phyloP scores from a whole-genome alignment of 1,140 invertebrate species.

The Drosophila parabipectinata region DNA sequence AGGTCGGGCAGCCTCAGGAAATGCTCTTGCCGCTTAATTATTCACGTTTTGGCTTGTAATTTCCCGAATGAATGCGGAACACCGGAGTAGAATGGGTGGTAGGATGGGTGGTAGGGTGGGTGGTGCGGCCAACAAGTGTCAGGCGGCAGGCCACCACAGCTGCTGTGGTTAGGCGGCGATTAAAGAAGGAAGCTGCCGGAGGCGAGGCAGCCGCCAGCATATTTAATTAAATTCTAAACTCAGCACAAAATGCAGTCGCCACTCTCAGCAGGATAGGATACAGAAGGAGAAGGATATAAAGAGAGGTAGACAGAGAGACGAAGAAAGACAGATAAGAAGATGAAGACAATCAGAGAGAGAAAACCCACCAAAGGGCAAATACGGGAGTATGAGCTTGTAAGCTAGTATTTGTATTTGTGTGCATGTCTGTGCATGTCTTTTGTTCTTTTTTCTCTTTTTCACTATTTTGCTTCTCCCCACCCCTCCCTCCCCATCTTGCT shows the following conservation, averaged over 20 bases:
- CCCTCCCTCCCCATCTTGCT: not conserved
- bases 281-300: not conserved
- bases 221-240: constrained; percentile 68
- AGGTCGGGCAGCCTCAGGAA: constrained; percentile 48
- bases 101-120: not conserved
- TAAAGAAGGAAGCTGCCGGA: constrained; percentile 38
- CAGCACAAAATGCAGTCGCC: constrained; percentile 45
- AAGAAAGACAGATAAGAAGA: not conserved
- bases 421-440: not conserved
- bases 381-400: not conserved
- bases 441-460: constrained; percentile 14
- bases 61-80: constrained; percentile 49
- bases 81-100: not conserved
- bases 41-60: constrained; percentile 63
- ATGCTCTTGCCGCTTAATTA: constrained; percentile 63
- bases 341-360: constrained; percentile 20
- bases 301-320: not conserved
- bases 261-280: not conserved
- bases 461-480: constrained; percentile 13
- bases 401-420: constrained; percentile 24
- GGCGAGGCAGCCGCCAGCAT: constrained; percentile 38
- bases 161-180: constrained; percentile 50
- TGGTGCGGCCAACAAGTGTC: constrained; percentile 45
- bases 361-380: constrained; percentile 10
- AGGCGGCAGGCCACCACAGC: constrained; percentile 11